Conservation (phyloP, 2,797 vertebrate species). For the Sciurus vulgaris region DNA sequence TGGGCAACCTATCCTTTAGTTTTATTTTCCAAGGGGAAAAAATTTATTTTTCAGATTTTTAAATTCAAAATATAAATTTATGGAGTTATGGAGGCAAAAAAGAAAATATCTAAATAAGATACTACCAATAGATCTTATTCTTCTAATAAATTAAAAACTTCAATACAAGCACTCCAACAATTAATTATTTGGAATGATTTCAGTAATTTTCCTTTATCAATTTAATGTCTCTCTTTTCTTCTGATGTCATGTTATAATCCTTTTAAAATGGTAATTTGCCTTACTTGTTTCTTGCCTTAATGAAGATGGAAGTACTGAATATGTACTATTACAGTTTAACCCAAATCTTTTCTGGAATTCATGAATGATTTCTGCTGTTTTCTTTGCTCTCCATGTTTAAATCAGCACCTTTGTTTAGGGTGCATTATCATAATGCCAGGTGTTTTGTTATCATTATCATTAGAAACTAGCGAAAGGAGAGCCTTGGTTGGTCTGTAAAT, state of each 20-base stretch:
- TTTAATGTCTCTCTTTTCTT: constrained; percentile 22
- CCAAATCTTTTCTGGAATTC: neutral
- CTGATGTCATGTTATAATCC: constrained; percentile 30
- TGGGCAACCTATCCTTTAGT: neutral
- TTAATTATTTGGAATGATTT: constrained; percentile 11
- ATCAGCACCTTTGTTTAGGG: neutral
- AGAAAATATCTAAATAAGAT: neutral
- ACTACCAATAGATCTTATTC: neutral
- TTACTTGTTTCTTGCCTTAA: neutral
- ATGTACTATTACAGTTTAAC: neutral
- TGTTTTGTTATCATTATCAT: neutral
- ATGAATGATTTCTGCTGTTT: neutral
- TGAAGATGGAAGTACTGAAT: neutral
- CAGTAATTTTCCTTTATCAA: neutral
- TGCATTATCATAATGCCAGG: neutral
- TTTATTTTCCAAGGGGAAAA: constrained; percentile 5
- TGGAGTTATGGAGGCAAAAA: constrained; percentile 13
- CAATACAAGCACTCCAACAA: neutral
- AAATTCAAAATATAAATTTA: constrained; percentile 45
- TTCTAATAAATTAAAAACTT: constrained; percentile 22
- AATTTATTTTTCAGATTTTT: neutral
- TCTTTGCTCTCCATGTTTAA: constrained; percentile 28
- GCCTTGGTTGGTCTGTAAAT: neutral
- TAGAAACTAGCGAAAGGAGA: constrained; percentile 13
- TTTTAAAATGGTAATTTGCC: neutral